These are phyloP conservation scores for Varecia variegata DNA, from an alignment of 2,797 vertebrate species.

Conservation along the genomic window DNA sequence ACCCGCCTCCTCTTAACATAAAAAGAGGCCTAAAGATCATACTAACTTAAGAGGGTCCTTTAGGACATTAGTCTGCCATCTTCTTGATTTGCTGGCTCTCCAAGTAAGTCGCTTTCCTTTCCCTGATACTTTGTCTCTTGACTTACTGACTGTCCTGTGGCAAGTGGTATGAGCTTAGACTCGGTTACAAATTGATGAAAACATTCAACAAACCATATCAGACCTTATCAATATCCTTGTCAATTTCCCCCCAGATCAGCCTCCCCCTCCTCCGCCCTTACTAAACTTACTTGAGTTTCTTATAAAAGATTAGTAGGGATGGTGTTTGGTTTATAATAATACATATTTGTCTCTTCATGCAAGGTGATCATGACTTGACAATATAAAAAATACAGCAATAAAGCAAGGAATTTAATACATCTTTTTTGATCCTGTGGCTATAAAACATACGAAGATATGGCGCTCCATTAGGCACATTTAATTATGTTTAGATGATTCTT, in stretches of 20 bases:
- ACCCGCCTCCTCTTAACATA: neutral
- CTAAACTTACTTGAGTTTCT: neutral
- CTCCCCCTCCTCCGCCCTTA: neutral
- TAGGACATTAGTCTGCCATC: neutral
- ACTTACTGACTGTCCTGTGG: neutral
- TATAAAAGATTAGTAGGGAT: neutral
- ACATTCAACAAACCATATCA: constrained; percentile 14
- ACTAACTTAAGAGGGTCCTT: neutral
- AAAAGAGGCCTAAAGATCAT: neutral
- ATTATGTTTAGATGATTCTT: neutral
- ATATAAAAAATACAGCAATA: neutral
- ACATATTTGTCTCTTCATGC: neutral
- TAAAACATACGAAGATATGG: neutral
- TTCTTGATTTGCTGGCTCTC: neutral
- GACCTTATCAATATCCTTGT: neutral
- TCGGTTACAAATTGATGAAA: neutral
- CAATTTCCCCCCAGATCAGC: neutral
- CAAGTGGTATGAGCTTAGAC: neutral
- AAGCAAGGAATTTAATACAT: neutral
- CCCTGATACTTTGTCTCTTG: neutral
- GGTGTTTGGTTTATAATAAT: neutral
- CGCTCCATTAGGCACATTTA: neutral
- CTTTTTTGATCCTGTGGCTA: neutral
- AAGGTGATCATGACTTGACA: neutral
- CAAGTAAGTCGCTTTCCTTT: neutral